These are phyloP conservation scores for Reticulitermes speratus DNA, from an alignment of 1,140 invertebrate genomes.

Conservation along the genomic window DNA sequence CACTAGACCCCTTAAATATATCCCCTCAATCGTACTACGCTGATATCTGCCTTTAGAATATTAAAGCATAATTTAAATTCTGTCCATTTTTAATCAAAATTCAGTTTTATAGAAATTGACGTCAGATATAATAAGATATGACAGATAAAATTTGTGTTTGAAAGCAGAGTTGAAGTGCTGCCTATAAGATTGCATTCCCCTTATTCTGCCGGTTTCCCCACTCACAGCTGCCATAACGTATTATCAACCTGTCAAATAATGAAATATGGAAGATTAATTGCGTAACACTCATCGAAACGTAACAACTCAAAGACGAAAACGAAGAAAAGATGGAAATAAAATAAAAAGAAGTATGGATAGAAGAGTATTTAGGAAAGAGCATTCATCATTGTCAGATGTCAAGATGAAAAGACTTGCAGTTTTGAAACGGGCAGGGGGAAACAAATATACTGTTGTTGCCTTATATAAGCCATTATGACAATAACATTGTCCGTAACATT, in stretches of 20 bases:
- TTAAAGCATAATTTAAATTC: neutral
- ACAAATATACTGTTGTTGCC: neutral
- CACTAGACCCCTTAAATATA: no score
- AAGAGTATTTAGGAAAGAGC: neutral
- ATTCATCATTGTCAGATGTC: slow-evolving; percentile 3
- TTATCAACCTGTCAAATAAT: neutral
- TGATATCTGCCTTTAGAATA: neutral
- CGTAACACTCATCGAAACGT: neutral
- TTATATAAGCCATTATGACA: neutral
- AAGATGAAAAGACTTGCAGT: slow-evolving; percentile 5
- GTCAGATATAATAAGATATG: neutral
- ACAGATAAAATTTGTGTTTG: neutral
- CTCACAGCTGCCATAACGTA: neutral
- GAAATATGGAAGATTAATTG: slow-evolving; percentile 1
- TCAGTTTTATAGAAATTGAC: no score
- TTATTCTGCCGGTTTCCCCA: neutral
- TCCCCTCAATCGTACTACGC: no score
- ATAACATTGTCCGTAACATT: neutral
- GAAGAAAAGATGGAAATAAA: neutral
- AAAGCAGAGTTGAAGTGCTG: neutral
- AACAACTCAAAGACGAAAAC: neutral
- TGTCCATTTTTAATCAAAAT: neutral
- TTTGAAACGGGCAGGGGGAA: neutral
- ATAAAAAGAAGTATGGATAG: neutral
- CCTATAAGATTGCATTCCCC: neutral